A percentile compares a stretch with the other conserved stretches of the same genome.
Evolutionary conservation across 1,140 invertebrate genomes (phyloP).

Genomic region (Drosophila aff.): DNA sequence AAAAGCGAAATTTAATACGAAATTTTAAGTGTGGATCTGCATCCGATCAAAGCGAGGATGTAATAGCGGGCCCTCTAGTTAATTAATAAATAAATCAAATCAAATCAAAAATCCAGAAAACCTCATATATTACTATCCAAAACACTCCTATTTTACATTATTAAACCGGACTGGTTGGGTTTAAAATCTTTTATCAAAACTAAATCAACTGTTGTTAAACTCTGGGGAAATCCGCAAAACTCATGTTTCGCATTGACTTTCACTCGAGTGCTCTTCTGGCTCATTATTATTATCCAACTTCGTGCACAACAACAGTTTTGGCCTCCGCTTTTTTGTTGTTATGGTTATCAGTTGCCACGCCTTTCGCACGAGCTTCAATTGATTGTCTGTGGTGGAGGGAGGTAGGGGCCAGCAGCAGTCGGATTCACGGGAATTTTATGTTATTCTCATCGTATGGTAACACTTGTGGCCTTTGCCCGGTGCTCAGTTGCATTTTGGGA

Average conservation of each 20-base stretch:
- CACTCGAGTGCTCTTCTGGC: slow-evolving; percentile 17
- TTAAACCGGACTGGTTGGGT: not conserved
- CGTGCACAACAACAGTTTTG: slow-evolving; percentile 15
- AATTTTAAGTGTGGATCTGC: too few species aligned
- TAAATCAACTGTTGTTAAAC: slow-evolving; percentile 14
- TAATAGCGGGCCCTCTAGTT: too few species aligned
- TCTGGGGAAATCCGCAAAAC: slow-evolving; percentile 10
- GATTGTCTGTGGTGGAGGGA: slow-evolving; percentile 17
- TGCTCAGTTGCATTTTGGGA: slow-evolving; percentile 12
- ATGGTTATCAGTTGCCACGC: slow-evolving; percentile 40
- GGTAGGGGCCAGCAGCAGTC: not conserved
- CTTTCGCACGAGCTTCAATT: slow-evolving; percentile 22
- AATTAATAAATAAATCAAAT: too few species aligned
- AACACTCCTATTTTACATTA: not conserved
- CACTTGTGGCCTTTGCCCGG: slow-evolving; percentile 33
- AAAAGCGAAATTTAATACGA: too few species aligned
- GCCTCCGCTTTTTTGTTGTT: slow-evolving; percentile 19
- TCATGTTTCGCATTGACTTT: slow-evolving; percentile 27
- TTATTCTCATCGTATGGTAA: slow-evolving; percentile 22
- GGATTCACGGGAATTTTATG: slow-evolving; percentile 34
- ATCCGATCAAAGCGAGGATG: too few species aligned
- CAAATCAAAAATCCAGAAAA: not conserved
- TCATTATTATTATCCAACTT: slow-evolving; percentile 43
- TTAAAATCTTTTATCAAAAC: slow-evolving; percentile 8
- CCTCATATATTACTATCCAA: not conserved